Evolutionary conservation across 2,888 invertebrate genomes (phyloP), one percentile per base, ranked within the genome.

Genomic region (Drosophila tanythrix): DNA sequence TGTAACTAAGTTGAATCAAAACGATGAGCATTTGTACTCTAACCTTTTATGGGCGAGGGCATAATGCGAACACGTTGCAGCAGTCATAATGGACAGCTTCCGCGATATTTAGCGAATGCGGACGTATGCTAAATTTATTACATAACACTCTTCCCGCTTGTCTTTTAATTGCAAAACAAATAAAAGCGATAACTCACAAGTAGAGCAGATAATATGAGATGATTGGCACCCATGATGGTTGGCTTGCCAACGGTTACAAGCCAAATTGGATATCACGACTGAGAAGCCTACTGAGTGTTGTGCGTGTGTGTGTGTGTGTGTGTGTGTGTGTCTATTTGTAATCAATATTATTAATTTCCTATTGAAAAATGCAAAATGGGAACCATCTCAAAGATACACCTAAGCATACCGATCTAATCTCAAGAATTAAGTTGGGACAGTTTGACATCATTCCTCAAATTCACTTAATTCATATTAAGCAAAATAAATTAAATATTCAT

Each of bases 131-230:
- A 29, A 40, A 38, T 56, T n/a, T 29, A n/a, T 56, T 29, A 13
- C 15, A 40, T 15, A n/a, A 56, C 25, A 46, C 46, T 29, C 27
- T 2, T 5, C 13, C 7, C 2, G 29, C 25, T 48, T 48, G 5
- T 35, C 7, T 35, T 60, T 51, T 33, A 51, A 51, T 60, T 36
- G 35, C n/a, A 35, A 18, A 33, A 48, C 48, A 59, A 35, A 48
- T 27, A 50, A 33, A 46, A 35, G 18, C 58, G 43, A 46, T 59
- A 27, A 46, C 25, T 11, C 25, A 18, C 18, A 48, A 59, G 25
- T 58, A 18, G 18, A 27, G 35, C 53, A 27, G 21, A 51, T 51
- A 21, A 36, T 6, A 15, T 15, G 51, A 35, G 60, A 51, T 36
- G 51, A 60, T 15, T 51, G 51, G 27, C 25, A 59, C n/a, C 33